Evolutionary conservation across 2,113 vertebrate species (phyloP).

Genomic region (Mandrillus leucophaeus): DNA sequence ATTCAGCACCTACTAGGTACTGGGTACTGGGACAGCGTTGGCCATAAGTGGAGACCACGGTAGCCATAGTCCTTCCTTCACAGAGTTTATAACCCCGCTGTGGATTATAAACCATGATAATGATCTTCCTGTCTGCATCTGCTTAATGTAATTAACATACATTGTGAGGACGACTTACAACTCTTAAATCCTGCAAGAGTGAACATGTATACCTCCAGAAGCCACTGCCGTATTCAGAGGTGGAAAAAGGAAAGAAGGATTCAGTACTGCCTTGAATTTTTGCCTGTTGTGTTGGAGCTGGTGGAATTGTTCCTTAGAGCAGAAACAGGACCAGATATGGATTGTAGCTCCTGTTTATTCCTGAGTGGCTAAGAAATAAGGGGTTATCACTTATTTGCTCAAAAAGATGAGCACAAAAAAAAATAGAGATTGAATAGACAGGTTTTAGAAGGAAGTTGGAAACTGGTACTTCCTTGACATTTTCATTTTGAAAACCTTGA

Average conservation of each 20-base stretch:
- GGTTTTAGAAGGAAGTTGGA: background rate
- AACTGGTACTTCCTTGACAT: background rate
- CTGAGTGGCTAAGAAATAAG: background rate
- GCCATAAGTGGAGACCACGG: background rate
- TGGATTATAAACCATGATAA: background rate
- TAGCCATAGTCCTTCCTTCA: background rate
- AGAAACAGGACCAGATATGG: background rate
- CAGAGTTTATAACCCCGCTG: background rate
- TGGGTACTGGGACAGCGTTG: background rate
- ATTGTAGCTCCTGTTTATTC: background rate
- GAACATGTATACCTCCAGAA: background rate
- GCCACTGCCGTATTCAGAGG: background rate
- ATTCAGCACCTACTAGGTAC: background rate
- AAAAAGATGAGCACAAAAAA: background rate
- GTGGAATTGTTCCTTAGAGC: background rate
- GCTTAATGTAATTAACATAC: background rate
- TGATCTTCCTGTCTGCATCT: background rate
- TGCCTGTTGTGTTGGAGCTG: background rate
- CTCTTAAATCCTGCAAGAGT: background rate
- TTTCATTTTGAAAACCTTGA: background rate
- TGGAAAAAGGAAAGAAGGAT: background rate
- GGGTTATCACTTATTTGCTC: background rate
- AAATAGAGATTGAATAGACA: background rate
- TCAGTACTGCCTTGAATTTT: background rate
- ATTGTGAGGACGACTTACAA: background rate